phyloP scores from a whole-genome alignment of 2,797 vertebrate species.

The Emydoidea blandingii region DNA sequence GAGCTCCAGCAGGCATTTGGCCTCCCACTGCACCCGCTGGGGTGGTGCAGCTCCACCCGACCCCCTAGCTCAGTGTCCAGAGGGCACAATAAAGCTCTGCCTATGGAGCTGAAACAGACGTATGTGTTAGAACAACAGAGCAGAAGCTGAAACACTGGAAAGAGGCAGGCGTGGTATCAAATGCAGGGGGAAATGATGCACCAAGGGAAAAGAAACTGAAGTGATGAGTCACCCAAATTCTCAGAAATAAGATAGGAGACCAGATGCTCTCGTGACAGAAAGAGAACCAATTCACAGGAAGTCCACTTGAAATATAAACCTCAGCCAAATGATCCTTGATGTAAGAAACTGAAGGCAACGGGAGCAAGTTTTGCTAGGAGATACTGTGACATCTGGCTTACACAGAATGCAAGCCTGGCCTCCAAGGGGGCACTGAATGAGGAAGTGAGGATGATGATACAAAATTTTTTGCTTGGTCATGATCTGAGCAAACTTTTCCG shows the following conservation, averaged over 20 bases:
- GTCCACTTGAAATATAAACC: fast-evolving
- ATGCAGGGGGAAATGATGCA: neutral
- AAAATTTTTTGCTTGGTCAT: neutral
- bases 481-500: neutral
- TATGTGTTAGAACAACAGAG: neutral
- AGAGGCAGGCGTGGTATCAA: neutral
- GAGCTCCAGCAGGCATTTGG: conserved; percentile 29
- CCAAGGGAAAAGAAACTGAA: neutral
- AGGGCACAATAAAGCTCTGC: neutral
- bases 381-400: neutral
- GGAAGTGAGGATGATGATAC: conserved; percentile 5
- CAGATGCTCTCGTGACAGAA: conserved; percentile 1
- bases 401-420: neutral
- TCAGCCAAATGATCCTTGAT: neutral
- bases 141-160: neutral
- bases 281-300: neutral
- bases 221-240: conserved; percentile 4
- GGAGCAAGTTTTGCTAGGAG: conserved; percentile 11
- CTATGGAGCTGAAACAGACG: neutral
- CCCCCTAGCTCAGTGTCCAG: neutral
- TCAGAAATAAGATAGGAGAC: neutral
- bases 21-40: conserved; percentile 20
- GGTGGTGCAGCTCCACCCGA: neutral
- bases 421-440: neutral
- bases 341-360: neutral